Evolutionary conservation across 1,140 invertebrate genomes (phyloP).

Genomic region (Cydia pomonella): DNA sequence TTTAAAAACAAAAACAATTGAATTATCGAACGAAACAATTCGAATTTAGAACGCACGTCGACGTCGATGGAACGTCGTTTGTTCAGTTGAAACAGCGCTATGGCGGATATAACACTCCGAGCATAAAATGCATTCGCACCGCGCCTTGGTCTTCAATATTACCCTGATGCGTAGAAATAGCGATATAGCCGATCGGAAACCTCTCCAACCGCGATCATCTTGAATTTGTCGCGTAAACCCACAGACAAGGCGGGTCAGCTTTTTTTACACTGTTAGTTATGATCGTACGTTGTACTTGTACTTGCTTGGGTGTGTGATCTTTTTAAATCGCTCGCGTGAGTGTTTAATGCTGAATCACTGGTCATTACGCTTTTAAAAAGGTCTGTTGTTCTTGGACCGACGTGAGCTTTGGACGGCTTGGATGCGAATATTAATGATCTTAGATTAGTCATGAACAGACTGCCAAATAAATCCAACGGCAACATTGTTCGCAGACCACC

Average conservation of each 20-base stretch:
- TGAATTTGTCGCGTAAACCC: conserved; percentile 71
- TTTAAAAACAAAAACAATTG: conserved; percentile 24
- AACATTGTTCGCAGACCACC: neutral
- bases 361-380: conserved; percentile 41
- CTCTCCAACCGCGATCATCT: conserved; percentile 57
- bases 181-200: conserved; percentile 44
- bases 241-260: conserved; percentile 65
- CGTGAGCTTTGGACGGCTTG: conserved; percentile 1
- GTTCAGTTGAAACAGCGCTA: conserved; percentile 36
- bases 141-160: conserved; percentile 65
- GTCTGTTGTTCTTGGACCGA: conserved; percentile 1
- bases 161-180: conserved; percentile 59
- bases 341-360: conserved; percentile 67
- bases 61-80: conserved; percentile 23
- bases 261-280: conserved; percentile 48
- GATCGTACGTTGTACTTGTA: neutral
- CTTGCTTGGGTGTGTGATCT: conserved; percentile 35
- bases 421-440: conserved; percentile 19
- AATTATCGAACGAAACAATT: neutral
- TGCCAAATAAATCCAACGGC: neutral
- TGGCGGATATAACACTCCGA: conserved; percentile 65
- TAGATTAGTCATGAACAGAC: neutral
- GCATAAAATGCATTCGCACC: conserved; percentile 73
- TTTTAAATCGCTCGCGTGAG: conserved; percentile 55
- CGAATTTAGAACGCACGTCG: conserved; percentile 44